Evolutionary conservation across 2,797 vertebrate species (phyloP).

Genomic region (Gymnoscopelus braueri): DNA sequence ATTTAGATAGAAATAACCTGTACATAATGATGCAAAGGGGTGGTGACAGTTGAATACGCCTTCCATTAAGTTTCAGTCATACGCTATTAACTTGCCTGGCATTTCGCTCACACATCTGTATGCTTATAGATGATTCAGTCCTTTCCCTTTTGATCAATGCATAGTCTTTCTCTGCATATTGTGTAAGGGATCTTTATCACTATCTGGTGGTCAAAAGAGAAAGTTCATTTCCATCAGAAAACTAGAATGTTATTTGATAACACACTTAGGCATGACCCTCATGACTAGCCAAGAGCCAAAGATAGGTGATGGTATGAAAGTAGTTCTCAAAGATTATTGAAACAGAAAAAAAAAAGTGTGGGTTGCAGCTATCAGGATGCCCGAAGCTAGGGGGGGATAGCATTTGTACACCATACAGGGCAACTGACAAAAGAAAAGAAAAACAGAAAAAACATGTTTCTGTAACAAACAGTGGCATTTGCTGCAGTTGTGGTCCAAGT

Average conservation of each 20-base stretch:
- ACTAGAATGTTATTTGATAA: neutral
- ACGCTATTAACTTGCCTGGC: neutral
- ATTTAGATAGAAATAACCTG: conserved; percentile 12
- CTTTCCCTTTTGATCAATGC: neutral
- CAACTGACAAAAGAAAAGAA: too few species aligned
- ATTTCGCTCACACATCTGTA: neutral
- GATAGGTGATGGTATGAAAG: too few species aligned
- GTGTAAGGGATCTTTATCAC: conserved; percentile 33
- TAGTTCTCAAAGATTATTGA: neutral
- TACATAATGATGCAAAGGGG: neutral
- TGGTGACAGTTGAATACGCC: neutral
- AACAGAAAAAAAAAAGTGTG: too few species aligned
- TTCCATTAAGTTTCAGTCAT: neutral
- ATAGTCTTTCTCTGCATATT: neutral
- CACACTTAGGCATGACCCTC: too few species aligned
- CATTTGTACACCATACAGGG: too few species aligned
- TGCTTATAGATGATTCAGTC: neutral
- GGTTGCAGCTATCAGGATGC: too few species aligned
- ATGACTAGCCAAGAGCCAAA: too few species aligned
- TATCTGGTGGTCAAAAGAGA: conserved; percentile 47
- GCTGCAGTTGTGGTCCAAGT: too few species aligned
- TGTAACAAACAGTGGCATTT: too few species aligned
- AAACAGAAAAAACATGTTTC: too few species aligned
- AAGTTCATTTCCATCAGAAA: neutral
- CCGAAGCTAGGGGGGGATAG: too few species aligned